Evolutionary conservation across 2,113 vertebrate genomes (phyloP).

Genomic region (Pelodiscus sinensis): DNA sequence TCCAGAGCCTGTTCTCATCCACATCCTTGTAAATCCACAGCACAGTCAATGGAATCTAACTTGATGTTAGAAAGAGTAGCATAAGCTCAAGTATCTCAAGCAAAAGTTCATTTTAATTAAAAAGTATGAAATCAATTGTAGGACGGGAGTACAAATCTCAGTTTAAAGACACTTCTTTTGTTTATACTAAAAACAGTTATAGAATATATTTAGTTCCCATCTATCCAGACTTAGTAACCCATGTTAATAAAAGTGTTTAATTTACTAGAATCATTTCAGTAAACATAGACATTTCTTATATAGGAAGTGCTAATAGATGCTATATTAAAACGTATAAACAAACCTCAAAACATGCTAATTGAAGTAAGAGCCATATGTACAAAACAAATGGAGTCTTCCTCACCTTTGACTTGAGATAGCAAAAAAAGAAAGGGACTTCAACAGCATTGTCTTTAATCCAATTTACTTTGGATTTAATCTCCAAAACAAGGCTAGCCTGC

Average conservation of each 20-base stretch:
- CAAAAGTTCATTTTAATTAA: neutral
- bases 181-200: slow-evolving; percentile 12
- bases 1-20: neutral
- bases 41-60: neutral
- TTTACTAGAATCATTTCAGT: neutral
- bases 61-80: neutral
- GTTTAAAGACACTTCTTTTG: neutral
- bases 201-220: neutral
- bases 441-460: slow-evolving; percentile 83
- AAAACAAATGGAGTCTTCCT: slow-evolving; percentile 76
- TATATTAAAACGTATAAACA: slow-evolving; percentile 60
- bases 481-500: slow-evolving; percentile 82
- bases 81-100: neutral
- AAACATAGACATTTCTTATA: slow-evolving; percentile 34
- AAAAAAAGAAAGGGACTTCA: slow-evolving; percentile 69
- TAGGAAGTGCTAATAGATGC: slow-evolving; percentile 10
- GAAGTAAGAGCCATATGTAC: slow-evolving; percentile 73
- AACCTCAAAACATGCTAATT: slow-evolving; percentile 61
- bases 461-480: slow-evolving; percentile 85
- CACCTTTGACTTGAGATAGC: slow-evolving; percentile 76
- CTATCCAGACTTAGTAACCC: neutral
- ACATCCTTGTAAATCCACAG: neutral
- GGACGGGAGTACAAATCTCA: neutral
- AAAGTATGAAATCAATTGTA: neutral
- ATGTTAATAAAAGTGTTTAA: neutral